These are phyloP conservation scores for Brachionus rubens DNA, from an alignment of 1,140 invertebrate species.

Conservation along the genomic window DNA sequence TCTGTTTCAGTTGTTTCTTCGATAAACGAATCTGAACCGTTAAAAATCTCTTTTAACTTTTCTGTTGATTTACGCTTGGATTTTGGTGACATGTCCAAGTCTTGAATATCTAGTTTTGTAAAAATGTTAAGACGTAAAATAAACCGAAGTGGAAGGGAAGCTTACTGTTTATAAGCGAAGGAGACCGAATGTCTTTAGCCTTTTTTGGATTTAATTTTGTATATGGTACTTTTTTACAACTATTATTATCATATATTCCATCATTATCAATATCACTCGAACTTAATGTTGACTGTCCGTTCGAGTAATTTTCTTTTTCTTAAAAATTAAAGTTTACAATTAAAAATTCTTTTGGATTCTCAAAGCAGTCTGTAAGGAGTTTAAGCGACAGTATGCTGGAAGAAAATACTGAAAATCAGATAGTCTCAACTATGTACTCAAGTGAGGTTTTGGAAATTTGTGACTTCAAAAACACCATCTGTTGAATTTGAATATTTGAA, in stretches of 20 bases:
- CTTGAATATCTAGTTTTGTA: conserved; percentile 24
- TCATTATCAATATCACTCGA: conserved; percentile 7
- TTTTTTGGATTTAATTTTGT: not conserved
- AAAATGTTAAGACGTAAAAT: conserved; percentile 9
- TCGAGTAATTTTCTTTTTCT: not conserved
- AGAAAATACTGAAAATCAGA: too few species aligned
- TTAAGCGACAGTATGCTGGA: too few species aligned
- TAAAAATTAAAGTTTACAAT: not conserved
- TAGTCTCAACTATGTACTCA: too few species aligned
- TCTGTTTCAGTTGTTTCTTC: conserved; percentile 34
- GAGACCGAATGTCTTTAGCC: not conserved
- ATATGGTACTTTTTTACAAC: conserved; percentile 4
- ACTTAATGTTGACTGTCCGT: not conserved
- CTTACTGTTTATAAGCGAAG: conserved; percentile 7
- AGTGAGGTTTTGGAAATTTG: too few species aligned
- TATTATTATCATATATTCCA: conserved; percentile 22
- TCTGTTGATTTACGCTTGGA: conserved; percentile 31
- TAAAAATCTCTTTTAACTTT: conserved; percentile 30
- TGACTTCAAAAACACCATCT: too few species aligned
- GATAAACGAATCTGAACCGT: conserved; percentile 19
- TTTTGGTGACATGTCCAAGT: conserved; percentile 42
- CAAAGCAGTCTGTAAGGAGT: too few species aligned
- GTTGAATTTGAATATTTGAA: too few species aligned
- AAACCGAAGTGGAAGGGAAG: not conserved
- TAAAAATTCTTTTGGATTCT: too few species aligned